phyloP scores from a whole-genome alignment of 2,888 invertebrate genomes.

The Hirtodrosophila cameraria region DNA sequence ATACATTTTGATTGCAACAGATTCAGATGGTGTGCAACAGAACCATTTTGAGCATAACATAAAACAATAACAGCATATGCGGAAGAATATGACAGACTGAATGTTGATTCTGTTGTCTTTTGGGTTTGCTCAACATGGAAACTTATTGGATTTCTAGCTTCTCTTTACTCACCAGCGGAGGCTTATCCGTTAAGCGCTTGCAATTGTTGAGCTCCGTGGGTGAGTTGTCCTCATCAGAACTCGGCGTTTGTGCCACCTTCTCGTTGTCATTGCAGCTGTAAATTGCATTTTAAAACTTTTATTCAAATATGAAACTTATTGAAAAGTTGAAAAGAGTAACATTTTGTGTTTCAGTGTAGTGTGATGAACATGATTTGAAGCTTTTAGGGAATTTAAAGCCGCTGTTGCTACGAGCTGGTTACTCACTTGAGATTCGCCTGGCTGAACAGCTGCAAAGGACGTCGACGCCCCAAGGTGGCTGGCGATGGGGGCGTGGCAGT shows the following conservation, averaged over 20 bases:
- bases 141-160: no score
- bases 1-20: no score
- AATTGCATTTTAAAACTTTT: not conserved
- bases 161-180: conserved; percentile 86
- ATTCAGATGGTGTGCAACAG: no score
- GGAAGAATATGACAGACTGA: no score
- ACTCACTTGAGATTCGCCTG: conserved; percentile 83
- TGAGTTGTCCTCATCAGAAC: conserved; percentile 93
- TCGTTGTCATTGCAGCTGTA: conserved; percentile 83
- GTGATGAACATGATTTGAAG: conserved; percentile 67
- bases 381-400: conserved; percentile 21
- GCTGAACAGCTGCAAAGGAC: conserved; percentile 81
- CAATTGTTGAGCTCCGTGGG: conserved; percentile 94
- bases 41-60: no score
- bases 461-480: conserved; percentile 63
- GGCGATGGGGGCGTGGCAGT: conserved; percentile 62
- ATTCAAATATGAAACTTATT: not conserved
- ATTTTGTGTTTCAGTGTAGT: conserved; percentile 26
- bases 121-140: not conserved
- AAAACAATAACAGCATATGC: no score
- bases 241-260: conserved; percentile 83
- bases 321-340: not conserved
- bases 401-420: conserved; percentile 18
- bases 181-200: conserved; percentile 91
- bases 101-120: no score